Evolutionary conservation across 1,140 invertebrate genomes (phyloP).

Genomic region (Sycophaga agraensis): DNA sequence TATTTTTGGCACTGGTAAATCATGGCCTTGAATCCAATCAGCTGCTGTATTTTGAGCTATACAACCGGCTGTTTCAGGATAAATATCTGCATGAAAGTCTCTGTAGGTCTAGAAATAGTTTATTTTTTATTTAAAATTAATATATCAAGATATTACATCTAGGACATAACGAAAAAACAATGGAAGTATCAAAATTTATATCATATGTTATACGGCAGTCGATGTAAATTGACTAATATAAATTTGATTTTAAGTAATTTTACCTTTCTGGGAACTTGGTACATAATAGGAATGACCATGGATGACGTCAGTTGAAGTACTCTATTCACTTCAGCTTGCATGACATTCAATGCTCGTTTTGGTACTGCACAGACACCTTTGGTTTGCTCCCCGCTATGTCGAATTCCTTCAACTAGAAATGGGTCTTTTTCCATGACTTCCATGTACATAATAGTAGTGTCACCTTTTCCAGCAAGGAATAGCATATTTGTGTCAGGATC

Average conservation of each 20-base stretch:
- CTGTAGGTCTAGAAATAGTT: conserved; percentile 73
- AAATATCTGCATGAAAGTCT: conserved; percentile 91
- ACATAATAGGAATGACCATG: conserved; percentile 87
- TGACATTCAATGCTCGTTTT: conserved; percentile 87
- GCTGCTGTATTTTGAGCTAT: conserved; percentile 73
- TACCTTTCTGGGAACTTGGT: conserved; percentile 90
- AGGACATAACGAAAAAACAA: no score
- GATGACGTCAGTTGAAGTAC: conserved; percentile 81
- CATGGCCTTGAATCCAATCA: conserved; percentile 76
- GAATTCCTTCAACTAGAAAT: conserved; percentile 78
- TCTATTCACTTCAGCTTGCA: conserved; percentile 93
- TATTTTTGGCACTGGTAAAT: conserved; percentile 73
- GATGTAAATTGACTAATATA: neutral
- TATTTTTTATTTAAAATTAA: conserved; percentile 8
- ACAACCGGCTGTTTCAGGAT: conserved; percentile 81
- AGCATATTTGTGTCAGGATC: conserved; percentile 93
- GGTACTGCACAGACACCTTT: conserved; percentile 90
- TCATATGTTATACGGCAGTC: no score
- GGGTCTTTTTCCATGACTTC: conserved; percentile 84
- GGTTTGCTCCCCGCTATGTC: conserved; percentile 83
- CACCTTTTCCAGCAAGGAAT: conserved; percentile 90
- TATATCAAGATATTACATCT: no score
- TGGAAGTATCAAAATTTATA: no score
- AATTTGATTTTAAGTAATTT: conserved; percentile 18
- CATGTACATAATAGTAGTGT: conserved; percentile 83